phyloP scores from a whole-genome alignment of 2,888 invertebrate species.

The Selenia dentaria region DNA sequence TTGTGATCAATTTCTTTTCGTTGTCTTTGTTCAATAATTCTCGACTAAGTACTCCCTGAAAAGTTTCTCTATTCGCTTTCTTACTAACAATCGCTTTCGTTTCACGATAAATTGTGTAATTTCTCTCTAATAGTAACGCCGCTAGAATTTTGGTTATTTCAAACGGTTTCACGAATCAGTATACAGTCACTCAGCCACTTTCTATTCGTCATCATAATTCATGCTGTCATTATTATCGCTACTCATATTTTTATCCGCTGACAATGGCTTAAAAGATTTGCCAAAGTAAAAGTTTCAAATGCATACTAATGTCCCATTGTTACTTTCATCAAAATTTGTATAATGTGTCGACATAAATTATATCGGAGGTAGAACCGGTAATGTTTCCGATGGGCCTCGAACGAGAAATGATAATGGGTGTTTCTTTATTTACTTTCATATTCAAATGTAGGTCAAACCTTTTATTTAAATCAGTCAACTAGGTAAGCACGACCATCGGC shows the following conservation, averaged over 20 bases:
- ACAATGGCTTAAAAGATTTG: conserved; percentile 56
- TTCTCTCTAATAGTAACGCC: conserved; percentile 27
- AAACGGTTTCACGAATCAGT: conserved; percentile 41
- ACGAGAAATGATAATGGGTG: conserved; percentile 40
- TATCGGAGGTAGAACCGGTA: conserved; percentile 48
- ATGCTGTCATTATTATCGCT: conserved; percentile 53
- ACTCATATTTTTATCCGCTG: conserved; percentile 47
- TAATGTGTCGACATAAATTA: conserved; percentile 50
- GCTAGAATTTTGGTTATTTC: conserved; percentile 32
- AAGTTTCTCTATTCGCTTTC: conserved; percentile 21
- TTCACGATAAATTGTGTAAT: conserved; percentile 29
- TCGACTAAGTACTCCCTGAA: conserved; percentile 10
- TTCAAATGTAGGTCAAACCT: conserved; percentile 32
- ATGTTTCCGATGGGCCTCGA: conserved; percentile 30
- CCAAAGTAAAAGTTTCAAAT: conserved; percentile 66
- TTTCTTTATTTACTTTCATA: conserved; percentile 42
- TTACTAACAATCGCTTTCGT: conserved; percentile 22
- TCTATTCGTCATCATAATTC: conserved; percentile 59
- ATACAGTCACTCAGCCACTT: conserved; percentile 47
- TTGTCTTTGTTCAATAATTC: conserved; percentile 1
- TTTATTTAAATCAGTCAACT: conserved; percentile 29
- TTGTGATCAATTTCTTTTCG: conserved; percentile 4
- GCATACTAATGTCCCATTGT: conserved; percentile 67
- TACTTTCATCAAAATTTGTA: conserved; percentile 55
- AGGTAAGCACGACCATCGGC: conserved; percentile 25